Percentiles rank a stretch among this genome's conserved stretches.
These are phyloP conservation scores for Plagodis pulveraria DNA, from an alignment of 2,888 invertebrate genomes.

Conservation along the genomic window DNA sequence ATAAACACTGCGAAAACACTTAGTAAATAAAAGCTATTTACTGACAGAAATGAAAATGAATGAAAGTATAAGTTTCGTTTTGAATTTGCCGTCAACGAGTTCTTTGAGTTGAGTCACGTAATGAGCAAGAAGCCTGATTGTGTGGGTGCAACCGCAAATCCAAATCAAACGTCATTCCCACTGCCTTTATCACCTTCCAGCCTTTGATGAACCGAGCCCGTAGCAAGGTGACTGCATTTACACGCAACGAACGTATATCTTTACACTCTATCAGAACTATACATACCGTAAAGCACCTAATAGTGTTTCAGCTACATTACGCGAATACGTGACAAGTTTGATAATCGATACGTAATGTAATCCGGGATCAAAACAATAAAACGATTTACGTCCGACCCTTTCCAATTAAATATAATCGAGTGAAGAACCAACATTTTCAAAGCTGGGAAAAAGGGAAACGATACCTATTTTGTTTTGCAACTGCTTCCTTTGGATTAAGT, in stretches of 20 bases:
- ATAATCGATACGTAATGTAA: constrained; percentile 28
- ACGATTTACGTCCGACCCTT: constrained; percentile 28
- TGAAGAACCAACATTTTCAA: constrained; percentile 27
- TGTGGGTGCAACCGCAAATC: constrained; percentile 52
- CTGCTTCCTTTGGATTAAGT: constrained; percentile 36
- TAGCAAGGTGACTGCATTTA: constrained; percentile 30
- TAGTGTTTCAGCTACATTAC: constrained; percentile 25
- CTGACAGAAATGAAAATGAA: too few species aligned
- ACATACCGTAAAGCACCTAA: constrained; percentile 28
- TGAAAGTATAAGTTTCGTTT: too few species aligned
- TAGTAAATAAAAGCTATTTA: too few species aligned
- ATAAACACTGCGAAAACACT: too few species aligned
- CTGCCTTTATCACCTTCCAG: constrained; percentile 63
- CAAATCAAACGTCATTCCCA: constrained; percentile 71
- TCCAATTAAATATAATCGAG: constrained; percentile 27
- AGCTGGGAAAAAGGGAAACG: constrained; percentile 35
- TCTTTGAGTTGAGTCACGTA: too few species aligned
- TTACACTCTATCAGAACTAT: constrained; percentile 24
- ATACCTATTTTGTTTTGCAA: constrained; percentile 34
- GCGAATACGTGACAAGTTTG: constrained; percentile 29
- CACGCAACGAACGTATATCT: constrained; percentile 25
- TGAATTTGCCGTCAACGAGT: too few species aligned
- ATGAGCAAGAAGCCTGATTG: not conserved
- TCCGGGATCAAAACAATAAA: constrained; percentile 31
- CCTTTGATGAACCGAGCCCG: constrained; percentile 65